phyloP scores from a whole-genome alignment of 2,888 invertebrate species.

The Amiota minor region DNA sequence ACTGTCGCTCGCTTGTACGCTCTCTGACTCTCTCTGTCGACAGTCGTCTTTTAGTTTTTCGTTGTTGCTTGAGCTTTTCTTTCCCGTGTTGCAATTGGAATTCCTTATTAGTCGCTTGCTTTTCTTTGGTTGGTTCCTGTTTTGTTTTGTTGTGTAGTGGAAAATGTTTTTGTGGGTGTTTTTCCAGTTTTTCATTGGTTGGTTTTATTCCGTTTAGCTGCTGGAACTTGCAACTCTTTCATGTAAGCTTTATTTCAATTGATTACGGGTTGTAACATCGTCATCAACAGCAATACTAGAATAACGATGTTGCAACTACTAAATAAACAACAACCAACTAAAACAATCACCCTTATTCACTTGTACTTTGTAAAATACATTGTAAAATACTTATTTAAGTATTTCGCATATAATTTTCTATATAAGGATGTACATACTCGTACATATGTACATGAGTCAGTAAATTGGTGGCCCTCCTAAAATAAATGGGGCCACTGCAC shows the following conservation, averaged over 20 bases:
- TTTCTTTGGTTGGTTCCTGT: slow-evolving; percentile 61
- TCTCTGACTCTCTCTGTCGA: slow-evolving; percentile 15
- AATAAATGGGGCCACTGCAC: too few relatives aligned
- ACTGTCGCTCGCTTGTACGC: slow-evolving; percentile 18
- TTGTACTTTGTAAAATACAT: too few relatives aligned
- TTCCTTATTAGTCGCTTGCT: slow-evolving; percentile 52
- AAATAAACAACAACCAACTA: slow-evolving; percentile 54
- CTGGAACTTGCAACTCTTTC: slow-evolving; percentile 10
- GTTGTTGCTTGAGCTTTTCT: slow-evolving; percentile 14
- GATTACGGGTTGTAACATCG: neutral
- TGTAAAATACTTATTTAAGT: too few relatives aligned
- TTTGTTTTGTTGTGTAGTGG: slow-evolving; percentile 65
- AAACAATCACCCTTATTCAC: neutral
- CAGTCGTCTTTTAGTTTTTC: neutral
- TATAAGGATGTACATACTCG: too few relatives aligned
- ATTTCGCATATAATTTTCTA: too few relatives aligned
- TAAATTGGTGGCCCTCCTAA: too few relatives aligned
- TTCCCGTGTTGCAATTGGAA: slow-evolving; percentile 65
- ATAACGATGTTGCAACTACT: slow-evolving; percentile 57
- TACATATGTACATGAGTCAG: too few relatives aligned
- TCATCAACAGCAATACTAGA: neutral
- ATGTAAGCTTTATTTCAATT: neutral
- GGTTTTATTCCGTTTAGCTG: slow-evolving; percentile 50
- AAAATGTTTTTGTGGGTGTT: slow-evolving; percentile 62
- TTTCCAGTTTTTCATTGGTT: slow-evolving; percentile 62